A percentile compares a stretch with the other conserved stretches of the same genome.
phyloP scores from a whole-genome alignment of 2,888 invertebrate species.

The Oithona nana region DNA sequence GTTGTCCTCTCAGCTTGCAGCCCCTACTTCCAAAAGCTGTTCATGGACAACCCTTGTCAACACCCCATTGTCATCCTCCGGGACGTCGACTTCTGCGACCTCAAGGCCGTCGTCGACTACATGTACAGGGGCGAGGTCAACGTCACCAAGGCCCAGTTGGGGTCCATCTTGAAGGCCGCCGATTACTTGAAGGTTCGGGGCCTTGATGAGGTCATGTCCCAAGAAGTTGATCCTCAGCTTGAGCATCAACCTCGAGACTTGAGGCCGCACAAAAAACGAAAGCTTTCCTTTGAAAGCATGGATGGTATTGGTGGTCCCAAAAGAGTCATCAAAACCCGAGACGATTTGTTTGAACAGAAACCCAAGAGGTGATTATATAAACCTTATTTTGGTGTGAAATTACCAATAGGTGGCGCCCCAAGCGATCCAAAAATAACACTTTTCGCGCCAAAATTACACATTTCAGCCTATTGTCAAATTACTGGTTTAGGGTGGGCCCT shows the following conservation, averaged over 20 bases:
- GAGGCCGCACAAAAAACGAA: neutral
- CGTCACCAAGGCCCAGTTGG: conserved; percentile 43
- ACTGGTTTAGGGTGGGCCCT: too few relatives aligned
- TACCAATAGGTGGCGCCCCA: too few relatives aligned
- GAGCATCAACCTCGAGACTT: neutral
- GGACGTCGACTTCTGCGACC: conserved; percentile 70
- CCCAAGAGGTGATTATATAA: too few relatives aligned
- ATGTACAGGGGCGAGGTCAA: conserved; percentile 95
- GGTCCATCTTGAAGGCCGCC: conserved; percentile 21
- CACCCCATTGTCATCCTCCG: conserved; percentile 84
- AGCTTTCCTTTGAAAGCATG: neutral
- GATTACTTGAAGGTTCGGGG: conserved; percentile 17
- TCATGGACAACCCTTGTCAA: conserved; percentile 78
- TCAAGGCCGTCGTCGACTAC: conserved; percentile 77
- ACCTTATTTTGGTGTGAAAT: too few relatives aligned
- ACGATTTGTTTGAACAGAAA: neutral
- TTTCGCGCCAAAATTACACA: too few relatives aligned
- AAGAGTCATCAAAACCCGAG: neutral
- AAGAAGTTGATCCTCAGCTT: neutral
- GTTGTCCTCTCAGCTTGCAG: conserved; percentile 83
- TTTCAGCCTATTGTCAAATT: too few relatives aligned
- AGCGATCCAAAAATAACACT: too few relatives aligned
- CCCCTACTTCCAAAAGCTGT: conserved; percentile 69
- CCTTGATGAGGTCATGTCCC: neutral
- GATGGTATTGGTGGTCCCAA: neutral